Base-by-base conservation (phyloP, 1,140 invertebrate genomes). In the Dufourea novaeangliae region DNA sequence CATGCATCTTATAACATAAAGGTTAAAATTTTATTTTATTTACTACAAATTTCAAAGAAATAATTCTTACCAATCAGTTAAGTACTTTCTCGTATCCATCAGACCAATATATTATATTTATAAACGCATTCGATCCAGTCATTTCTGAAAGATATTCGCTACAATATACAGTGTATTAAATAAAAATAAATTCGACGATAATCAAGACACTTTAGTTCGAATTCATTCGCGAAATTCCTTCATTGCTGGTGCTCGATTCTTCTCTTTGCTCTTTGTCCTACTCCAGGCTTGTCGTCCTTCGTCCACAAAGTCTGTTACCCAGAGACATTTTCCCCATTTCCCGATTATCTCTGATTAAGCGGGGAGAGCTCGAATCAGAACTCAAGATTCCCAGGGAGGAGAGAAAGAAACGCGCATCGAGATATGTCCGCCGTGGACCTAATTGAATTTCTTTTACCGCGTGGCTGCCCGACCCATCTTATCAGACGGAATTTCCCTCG, bases 281-380 rank as follows among this genome's bases (percentile, higher is more conserved):
- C 12, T 22, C 41, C 32, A 32, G 71, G 67, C 50, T 72, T 64
- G 12, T 46, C 37, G 52, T 46, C 59, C n/a, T 34, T 69, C 68
- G 37, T 78, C 41, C 52, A 68, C 57, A 12, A 50, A n/a, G n/a
- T 22, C 64, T 54, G 59, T 66, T 74, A 80, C 66, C 61, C 61
- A 54, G 34, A 67, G 54, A 34, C 74, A 78, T 71, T 81, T 80
- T 52, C 50, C 37, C 52, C 27, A 59, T 52, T 62, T 50, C 46
- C 50, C 66, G 76, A 84, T 84, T 83, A 83, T 83, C 77, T 84
- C 75, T 73, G 71, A 84, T 84, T 83, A 84, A 77, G 56, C 70
- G 41, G 27, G 64, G 37, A 8, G n/a, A n/a, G n/a, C 59, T 39
- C 25, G 54, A 68, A n/a, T 61, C 56, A 34, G 63, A 22, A 39